These are phyloP conservation scores for Grammatotria lemairii DNA, from an alignment of 2,113 vertebrate species.

Conservation along the genomic window DNA sequence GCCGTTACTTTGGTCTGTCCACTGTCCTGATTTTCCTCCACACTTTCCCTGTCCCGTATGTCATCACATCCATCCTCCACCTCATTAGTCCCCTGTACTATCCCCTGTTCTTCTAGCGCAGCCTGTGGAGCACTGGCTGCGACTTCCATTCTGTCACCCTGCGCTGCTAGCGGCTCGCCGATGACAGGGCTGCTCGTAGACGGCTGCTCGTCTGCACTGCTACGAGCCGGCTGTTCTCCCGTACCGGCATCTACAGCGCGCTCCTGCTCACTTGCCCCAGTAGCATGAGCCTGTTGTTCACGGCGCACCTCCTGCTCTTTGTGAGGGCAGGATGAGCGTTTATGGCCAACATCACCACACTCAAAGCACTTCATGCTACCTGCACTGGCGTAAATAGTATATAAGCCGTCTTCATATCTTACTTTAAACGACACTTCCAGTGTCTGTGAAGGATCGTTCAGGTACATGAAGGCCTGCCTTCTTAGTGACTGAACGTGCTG, in stretches of 20 bases:
- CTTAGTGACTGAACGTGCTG: neutral
- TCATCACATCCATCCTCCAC: fast-evolving
- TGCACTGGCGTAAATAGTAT: no score
- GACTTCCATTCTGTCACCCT: neutral
- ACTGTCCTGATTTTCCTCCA: neutral
- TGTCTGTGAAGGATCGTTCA: neutral
- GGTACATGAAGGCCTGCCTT: neutral
- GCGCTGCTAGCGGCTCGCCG: neutral
- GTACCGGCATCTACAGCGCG: no score
- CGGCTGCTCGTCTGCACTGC: fast-evolving
- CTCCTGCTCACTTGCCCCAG: no score
- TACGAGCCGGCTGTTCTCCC: no score
- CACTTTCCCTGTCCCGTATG: neutral
- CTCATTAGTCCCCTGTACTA: fast-evolving
- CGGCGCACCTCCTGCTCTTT: no score
- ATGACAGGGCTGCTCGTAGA: neutral
- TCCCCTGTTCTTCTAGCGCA: fast-evolving
- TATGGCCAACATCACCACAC: no score
- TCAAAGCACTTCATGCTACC: no score
- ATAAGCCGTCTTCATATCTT: no score
- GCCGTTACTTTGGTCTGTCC: fast-evolving
- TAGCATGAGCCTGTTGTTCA: no score
- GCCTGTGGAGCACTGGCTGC: neutral
- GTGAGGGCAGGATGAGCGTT: no score
- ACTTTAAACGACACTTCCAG: neutral